These are phyloP conservation scores for Alfaro cultratus DNA, from an alignment of 2,797 vertebrate genomes.

Conservation along the genomic window DNA sequence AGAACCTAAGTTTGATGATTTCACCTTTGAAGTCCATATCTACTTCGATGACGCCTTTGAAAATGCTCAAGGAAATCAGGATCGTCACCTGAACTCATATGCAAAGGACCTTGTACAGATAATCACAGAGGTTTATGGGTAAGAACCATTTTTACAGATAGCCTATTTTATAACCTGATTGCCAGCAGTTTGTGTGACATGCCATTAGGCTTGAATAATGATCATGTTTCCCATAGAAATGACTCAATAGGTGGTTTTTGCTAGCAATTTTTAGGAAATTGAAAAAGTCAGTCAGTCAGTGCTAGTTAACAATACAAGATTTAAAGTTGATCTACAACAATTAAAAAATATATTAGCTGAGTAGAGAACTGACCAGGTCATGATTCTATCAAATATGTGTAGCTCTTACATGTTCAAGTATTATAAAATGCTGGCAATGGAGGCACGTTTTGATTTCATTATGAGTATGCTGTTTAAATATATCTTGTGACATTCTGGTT, in stretches of 20 bases:
- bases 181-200: neutral
- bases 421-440: neutral
- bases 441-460: neutral
- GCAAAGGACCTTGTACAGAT: constrained; percentile 58
- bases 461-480: neutral
- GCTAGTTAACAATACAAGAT: neutral
- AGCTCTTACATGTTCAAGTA: neutral
- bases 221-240: neutral
- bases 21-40: constrained; percentile 74
- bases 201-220: neutral
- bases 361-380: neutral
- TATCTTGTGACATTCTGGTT: neutral
- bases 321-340: neutral
- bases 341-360: neutral
- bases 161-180: neutral
- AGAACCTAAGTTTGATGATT: constrained; percentile 9
- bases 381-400: neutral
- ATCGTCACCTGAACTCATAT: constrained; percentile 64
- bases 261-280: neutral
- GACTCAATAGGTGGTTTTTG: neutral
- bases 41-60: constrained; percentile 77
- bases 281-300: neutral
- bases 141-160: neutral
- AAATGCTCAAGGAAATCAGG: constrained; percentile 13
- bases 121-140: constrained; percentile 70